Base-by-base conservation (phyloP, 2,888 invertebrate genomes). In the Melieria picta region DNA sequence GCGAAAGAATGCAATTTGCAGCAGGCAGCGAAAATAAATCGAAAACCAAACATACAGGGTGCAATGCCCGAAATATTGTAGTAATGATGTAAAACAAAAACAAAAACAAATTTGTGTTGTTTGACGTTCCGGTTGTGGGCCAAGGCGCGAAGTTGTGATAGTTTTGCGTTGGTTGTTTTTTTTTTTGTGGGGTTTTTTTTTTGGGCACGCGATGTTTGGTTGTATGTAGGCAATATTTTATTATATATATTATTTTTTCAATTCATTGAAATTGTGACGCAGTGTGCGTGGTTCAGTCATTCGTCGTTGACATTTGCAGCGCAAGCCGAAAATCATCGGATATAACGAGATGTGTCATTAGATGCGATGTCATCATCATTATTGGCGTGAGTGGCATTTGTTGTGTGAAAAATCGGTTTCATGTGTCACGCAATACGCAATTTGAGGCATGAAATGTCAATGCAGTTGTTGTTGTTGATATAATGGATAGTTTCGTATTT, bases 261-360 rank as follows among this genome's bases (percentile, higher is more conserved):
- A 70, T 61, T n/a, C n/a, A 65, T 55, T 48, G 1, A 52, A 42
- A 46, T 61, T 63, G 10, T 13, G 6, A 52, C 11, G 13, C 6
- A 52, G 13, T 52, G 30, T 47, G 2, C 30, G 45, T 30, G 52
- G 72, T 84, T 82, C 79, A 82, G 80, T 84, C 84, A 74, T 84
- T 84, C 66, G 82, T 84, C 75, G 83, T 77, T 76, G 80, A 80
- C 80, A 82, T 82, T 81, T 82, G 82, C 65, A 64, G 70, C 77
- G 80, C 79, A 81, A 85, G 85, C 81, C 85, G 85, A 85, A 85
- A 85, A 79, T 85, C 85, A 80, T 85, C 85, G 84, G 85, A 80
- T 82, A 85, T 85, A 78, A 85, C 84, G 82, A 85, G 85, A 83
- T 83, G 81, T 79, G 85, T 85, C 77, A 85, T 77, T 77, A 85